Evolutionary conservation across 2,888 invertebrate species (phyloP).

Genomic region (Epinotia bilunana): DNA sequence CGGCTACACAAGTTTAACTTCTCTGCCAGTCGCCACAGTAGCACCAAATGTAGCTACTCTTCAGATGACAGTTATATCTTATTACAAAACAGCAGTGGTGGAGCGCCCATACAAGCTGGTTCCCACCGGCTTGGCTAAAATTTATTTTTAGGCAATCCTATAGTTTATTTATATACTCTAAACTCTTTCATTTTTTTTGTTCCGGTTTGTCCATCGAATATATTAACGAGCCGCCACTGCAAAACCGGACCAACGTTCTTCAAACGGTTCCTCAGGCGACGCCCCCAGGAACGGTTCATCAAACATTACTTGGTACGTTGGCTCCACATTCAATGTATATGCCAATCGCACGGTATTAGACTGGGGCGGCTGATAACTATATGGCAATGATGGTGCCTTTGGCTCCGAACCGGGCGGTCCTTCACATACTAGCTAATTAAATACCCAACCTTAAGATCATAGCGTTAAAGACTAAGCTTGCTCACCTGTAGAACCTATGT

Average conservation of each 20-base stretch:
- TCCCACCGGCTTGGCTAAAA: too few species aligned
- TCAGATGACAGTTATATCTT: background rate
- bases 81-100: background rate
- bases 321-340: background rate
- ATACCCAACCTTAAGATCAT: background rate
- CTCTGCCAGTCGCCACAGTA: too few species aligned
- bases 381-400: conserved; percentile 94
- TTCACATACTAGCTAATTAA: background rate
- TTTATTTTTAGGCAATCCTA: too few species aligned
- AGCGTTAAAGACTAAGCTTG: background rate
- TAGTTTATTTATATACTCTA: too few species aligned
- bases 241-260: conserved; percentile 24
- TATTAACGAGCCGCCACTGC: too few species aligned
- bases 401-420: too few species aligned
- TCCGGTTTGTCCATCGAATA: too few species aligned
- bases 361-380: conserved; percentile 61
- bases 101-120: too few species aligned
- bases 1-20: too few species aligned
- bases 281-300: background rate
- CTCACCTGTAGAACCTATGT: conserved; percentile 70
- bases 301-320: too few species aligned
- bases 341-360: conserved; percentile 76
- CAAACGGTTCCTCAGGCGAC: conserved; percentile 57
- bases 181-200: too few species aligned
- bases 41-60: too few species aligned